Percentiles rank a stretch among this genome's conserved stretches.
Evolutionary conservation across 1,140 invertebrate genomes (phyloP).

Genomic region (Papilio xuthus): DNA sequence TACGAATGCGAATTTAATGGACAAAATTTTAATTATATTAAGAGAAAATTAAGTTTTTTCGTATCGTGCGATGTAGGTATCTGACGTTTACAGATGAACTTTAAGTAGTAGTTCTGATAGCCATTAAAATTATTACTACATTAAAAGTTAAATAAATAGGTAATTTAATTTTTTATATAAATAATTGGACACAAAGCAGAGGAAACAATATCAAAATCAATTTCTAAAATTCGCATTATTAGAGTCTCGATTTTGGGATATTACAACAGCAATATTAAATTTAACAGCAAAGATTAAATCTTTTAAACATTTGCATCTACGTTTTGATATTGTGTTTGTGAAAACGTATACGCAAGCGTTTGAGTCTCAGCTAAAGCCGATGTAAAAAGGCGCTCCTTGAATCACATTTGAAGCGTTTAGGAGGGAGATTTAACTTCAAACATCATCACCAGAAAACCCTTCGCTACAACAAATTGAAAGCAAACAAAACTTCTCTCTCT

Average conservation of each 20-base stretch:
- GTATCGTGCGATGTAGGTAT: constrained; percentile 40
- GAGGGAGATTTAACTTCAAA: constrained; percentile 78
- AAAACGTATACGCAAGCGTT: constrained; percentile 24
- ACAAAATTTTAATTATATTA: constrained; percentile 75
- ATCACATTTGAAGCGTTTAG: constrained; percentile 71
- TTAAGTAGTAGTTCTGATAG: neutral
- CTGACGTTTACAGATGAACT: constrained; percentile 29
- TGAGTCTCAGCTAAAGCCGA: constrained; percentile 47
- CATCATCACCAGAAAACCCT: constrained; percentile 63
- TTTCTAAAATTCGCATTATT: neutral
- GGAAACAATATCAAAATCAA: too few relatives aligned
- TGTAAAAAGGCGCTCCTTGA: constrained; percentile 63
- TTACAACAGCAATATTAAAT: neutral
- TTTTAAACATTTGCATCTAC: neutral
- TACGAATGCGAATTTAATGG: constrained; percentile 70
- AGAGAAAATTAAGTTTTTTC: constrained; percentile 56
- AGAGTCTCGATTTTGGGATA: neutral
- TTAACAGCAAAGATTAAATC: neutral
- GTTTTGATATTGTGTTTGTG: neutral
- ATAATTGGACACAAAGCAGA: too few relatives aligned
- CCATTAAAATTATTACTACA: neutral
- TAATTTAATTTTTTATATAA: too few relatives aligned
- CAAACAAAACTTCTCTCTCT: constrained; percentile 66
- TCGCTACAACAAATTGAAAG: constrained; percentile 67
- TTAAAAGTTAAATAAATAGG: neutral